Percentiles rank a stretch among this genome's conserved stretches.
Evolutionary conservation across 2,888 invertebrate species (phyloP).

Genomic region (Erebia aethiops): DNA sequence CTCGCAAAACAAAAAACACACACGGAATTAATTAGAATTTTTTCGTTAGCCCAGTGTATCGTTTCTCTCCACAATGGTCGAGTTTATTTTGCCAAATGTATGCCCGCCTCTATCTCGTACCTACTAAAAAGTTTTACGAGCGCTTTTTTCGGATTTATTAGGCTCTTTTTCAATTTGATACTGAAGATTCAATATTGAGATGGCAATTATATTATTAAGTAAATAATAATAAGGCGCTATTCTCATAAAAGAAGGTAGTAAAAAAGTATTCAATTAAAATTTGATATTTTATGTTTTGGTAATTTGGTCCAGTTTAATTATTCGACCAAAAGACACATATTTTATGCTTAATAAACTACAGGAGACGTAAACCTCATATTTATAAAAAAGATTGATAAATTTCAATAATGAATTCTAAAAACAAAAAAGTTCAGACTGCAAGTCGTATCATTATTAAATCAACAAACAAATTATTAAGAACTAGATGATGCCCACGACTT

Average conservation of each 20-base stretch:
- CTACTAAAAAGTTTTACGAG: background rate
- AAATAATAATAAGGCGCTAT: background rate
- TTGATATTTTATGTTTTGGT: no score
- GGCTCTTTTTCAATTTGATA: background rate
- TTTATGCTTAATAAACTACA: no score
- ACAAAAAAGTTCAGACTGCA: no score
- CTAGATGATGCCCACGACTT: no score
- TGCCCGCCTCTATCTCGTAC: constrained; percentile 6
- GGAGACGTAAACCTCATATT: no score
- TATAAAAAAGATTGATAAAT: no score
- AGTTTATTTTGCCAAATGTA: constrained; percentile 10
- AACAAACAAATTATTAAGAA: no score
- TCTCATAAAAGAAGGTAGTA: background rate
- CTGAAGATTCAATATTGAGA: background rate
- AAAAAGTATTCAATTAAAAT: no score
- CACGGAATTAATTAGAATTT: background rate
- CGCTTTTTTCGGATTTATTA: background rate
- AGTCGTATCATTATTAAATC: no score
- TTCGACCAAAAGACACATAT: no score
- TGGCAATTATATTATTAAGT: background rate
- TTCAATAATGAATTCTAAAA: no score
- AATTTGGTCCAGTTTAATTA: no score
- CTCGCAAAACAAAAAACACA: background rate
- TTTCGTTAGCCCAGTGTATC: constrained; percentile 1
- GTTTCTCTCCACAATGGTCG: background rate